These are phyloP conservation scores for Cossypha heuglini DNA, from an alignment of 2,797 vertebrate genomes.

Conservation along the genomic window DNA sequence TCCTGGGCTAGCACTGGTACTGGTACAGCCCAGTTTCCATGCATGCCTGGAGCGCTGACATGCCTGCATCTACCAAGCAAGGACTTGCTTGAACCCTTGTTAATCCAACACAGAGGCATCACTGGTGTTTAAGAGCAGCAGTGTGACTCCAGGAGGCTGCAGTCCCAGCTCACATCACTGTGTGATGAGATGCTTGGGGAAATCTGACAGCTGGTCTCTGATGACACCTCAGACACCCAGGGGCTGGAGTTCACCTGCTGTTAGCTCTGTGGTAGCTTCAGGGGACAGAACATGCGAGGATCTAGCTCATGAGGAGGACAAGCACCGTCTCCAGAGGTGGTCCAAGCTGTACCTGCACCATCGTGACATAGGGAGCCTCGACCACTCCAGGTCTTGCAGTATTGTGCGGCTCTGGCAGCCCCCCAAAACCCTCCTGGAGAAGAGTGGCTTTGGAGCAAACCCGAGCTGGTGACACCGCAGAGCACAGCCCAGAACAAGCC, in stretches of 20 bases:
- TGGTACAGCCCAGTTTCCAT: not conserved
- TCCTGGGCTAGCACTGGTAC: not conserved
- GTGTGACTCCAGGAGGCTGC: not conserved
- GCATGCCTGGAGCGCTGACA: accelerated
- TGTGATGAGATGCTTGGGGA: not conserved
- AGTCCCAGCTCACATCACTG: not conserved
- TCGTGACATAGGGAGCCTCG: not conserved
- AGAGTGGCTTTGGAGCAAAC: not conserved
- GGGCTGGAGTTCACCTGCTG: not conserved
- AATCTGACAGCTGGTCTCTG: not conserved
- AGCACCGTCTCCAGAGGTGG: not conserved
- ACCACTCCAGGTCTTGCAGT: not conserved
- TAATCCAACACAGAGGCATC: not conserved
- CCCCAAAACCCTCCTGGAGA: not conserved
- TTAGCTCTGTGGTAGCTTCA: not conserved
- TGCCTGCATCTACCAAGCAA: not conserved
- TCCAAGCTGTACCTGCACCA: not conserved
- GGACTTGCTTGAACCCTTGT: not conserved
- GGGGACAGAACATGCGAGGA: accelerated
- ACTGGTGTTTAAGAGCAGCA: not conserved
- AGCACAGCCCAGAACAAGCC: not conserved
- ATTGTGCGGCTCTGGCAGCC: not conserved
- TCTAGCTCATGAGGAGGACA: not conserved
- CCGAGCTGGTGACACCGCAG: not conserved
- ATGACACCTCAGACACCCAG: not conserved